phyloP scores from a whole-genome alignment of 2,888 invertebrate species.

The Temnothorax rugatulus region DNA sequence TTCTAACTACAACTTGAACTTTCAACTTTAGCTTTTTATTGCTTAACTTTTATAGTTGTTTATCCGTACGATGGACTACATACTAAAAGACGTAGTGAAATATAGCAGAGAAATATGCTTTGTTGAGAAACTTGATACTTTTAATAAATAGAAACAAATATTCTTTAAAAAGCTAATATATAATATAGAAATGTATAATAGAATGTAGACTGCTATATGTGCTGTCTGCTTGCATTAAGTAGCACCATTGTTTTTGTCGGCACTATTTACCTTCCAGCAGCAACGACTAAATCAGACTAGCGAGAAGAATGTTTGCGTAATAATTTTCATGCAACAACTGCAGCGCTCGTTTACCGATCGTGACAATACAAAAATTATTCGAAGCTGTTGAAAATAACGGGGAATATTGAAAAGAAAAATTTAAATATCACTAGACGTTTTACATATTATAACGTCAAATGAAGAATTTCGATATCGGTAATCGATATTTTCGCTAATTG shows the following conservation, averaged over 20 bases:
- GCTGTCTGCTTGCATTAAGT: background rate
- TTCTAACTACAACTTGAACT: conserved; percentile 22
- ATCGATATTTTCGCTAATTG: conserved; percentile 45
- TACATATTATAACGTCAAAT: background rate
- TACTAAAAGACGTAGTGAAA: background rate
- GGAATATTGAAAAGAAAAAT: conserved; percentile 33
- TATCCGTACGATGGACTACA: background rate
- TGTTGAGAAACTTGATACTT: background rate
- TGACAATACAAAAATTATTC: conserved; percentile 43
- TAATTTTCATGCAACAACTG: conserved; percentile 35
- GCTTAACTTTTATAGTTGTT: conserved; percentile 15
- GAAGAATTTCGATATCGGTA: background rate
- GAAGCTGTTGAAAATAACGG: conserved; percentile 3
- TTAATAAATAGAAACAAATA: background rate
- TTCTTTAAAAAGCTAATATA: background rate
- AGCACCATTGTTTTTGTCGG: conserved; percentile 8
- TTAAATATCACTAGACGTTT: conserved; percentile 10
- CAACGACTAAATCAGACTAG: conserved; percentile 10
- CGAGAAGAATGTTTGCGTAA: conserved; percentile 18
- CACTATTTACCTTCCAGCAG: conserved; percentile 5
- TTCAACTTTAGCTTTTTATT: conserved; percentile 13
- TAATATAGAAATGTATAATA: background rate
- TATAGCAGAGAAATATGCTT: background rate
- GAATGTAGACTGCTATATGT: background rate
- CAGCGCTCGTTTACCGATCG: conserved; percentile 20